A percentile compares a stretch with the other conserved stretches of the same genome.
Evolutionary conservation across 2,888 invertebrate species (phyloP).

Genomic region (Drosophila neotestacea): DNA sequence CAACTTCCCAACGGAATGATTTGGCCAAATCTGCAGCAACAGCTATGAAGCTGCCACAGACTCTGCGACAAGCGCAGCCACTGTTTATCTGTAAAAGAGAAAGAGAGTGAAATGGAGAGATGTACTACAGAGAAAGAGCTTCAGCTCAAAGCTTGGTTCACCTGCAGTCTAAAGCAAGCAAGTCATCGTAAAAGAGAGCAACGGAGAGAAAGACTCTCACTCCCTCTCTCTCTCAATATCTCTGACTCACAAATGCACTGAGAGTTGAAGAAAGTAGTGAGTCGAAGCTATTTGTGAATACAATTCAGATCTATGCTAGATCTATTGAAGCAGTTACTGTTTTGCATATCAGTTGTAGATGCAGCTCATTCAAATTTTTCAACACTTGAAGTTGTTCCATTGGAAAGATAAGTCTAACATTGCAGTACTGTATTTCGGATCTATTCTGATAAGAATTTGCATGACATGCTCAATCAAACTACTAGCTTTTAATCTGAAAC

Average conservation of each 20-base stretch:
- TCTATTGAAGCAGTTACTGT: constrained; percentile 21
- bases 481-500: no score
- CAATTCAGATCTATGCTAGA: constrained; percentile 6
- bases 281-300: constrained; percentile 9
- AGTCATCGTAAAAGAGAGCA: not conserved
- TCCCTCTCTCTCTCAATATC: not conserved
- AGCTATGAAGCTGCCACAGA: constrained; percentile 51
- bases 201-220: constrained; percentile 2
- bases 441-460: not conserved
- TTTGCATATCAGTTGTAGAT: constrained; percentile 8
- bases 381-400: constrained; percentile 12
- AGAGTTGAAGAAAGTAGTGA: constrained; percentile 40
- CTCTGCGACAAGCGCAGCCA: constrained; percentile 16
- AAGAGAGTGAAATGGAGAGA: constrained; percentile 1
- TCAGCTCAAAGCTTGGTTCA: constrained; percentile 1
- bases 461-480: not conserved
- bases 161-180: not conserved
- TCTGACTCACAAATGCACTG: constrained; percentile 19
- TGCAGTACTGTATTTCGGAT: not conserved
- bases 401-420: not conserved
- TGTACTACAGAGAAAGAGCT: constrained; percentile 4
- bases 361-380: constrained; percentile 11
- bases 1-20: constrained; percentile 76
- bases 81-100: constrained; percentile 25
- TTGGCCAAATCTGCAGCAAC: constrained; percentile 64